These are phyloP conservation scores for Hydroisotoma schaefferi DNA, from an alignment of 2,888 invertebrate species.

Conservation along the genomic window DNA sequence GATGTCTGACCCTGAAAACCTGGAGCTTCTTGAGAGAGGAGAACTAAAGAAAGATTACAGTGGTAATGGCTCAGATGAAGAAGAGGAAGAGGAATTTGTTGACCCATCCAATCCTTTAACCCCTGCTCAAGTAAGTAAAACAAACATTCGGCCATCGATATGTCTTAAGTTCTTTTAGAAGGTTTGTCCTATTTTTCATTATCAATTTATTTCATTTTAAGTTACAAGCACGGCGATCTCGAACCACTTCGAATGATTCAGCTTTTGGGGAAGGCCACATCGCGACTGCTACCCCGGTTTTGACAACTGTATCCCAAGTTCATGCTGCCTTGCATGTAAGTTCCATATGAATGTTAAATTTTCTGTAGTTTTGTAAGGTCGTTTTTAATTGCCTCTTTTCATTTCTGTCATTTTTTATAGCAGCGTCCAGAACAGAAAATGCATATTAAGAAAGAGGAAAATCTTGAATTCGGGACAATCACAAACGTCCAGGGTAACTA, in stretches of 20 bases:
- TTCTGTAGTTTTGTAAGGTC: constrained; percentile 17
- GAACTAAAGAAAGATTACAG: constrained; percentile 72
- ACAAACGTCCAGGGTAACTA: constrained; percentile 48
- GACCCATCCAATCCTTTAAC: constrained; percentile 43
- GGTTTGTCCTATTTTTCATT: not conserved
- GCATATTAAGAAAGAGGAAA: constrained; percentile 40
- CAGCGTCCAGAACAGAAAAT: constrained; percentile 46
- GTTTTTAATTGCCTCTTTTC: constrained; percentile 10
- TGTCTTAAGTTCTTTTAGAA: not conserved
- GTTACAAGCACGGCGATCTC: constrained; percentile 43
- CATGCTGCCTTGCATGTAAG: constrained; percentile 45
- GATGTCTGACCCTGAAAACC: constrained; percentile 86
- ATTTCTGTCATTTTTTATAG: constrained; percentile 10
- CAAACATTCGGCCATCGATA: not conserved
- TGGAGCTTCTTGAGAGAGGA: constrained; percentile 78
- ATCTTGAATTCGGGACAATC: constrained; percentile 47
- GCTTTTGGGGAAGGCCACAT: constrained; percentile 11
- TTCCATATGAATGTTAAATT: not conserved
- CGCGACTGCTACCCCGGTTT: not conserved
- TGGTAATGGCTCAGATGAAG: constrained; percentile 52
- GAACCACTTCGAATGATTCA: constrained; percentile 36
- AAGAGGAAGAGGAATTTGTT: constrained; percentile 62
- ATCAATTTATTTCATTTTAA: constrained; percentile 13
- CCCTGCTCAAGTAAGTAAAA: constrained; percentile 37
- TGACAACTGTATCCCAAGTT: constrained; percentile 45